Conservation (phyloP, 2,113 vertebrate species). For the Otocyon megalotis region DNA sequence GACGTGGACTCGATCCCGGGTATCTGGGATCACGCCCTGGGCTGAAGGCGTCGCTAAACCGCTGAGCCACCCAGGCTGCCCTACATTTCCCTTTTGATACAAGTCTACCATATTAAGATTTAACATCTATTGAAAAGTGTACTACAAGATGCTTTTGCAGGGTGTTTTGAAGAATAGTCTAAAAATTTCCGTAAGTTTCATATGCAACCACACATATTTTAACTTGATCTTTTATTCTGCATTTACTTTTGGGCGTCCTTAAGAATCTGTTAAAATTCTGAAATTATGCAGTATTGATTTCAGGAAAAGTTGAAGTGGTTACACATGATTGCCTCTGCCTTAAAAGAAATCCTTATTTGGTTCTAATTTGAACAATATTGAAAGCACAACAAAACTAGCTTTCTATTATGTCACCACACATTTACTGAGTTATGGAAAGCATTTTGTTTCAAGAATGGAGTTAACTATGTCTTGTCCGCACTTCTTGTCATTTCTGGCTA, state of each 20-base stretch:
- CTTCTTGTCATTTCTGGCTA: slow-evolving; percentile 81
- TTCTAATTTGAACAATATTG: slow-evolving; percentile 69
- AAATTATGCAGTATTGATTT: slow-evolving; percentile 81
- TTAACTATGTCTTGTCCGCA: slow-evolving; percentile 68
- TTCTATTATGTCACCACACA: slow-evolving; percentile 78
- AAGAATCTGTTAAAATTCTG: slow-evolving; percentile 74
- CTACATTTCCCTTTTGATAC: slow-evolving; percentile 5
- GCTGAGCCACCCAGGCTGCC: too few relatives aligned
- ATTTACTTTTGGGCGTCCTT: slow-evolving; percentile 64
- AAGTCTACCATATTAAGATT: not conserved
- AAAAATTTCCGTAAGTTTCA: slow-evolving; percentile 66
- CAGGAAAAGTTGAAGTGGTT: slow-evolving; percentile 66
- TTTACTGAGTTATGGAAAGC: slow-evolving; percentile 74
- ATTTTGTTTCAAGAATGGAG: slow-evolving; percentile 59
- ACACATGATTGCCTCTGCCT: slow-evolving; percentile 68
- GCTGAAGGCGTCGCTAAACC: too few relatives aligned
- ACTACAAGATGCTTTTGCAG: slow-evolving; percentile 9
- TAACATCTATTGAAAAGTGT: not conserved
- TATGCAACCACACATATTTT: slow-evolving; percentile 74
- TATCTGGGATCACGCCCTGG: too few relatives aligned
- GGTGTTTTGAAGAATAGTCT: slow-evolving; percentile 50
- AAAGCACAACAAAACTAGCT: slow-evolving; percentile 51
- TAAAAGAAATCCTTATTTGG: slow-evolving; percentile 72
- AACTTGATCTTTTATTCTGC: slow-evolving; percentile 65
- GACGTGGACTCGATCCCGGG: too few relatives aligned